Percentiles rank a stretch among this genome's conserved stretches.
These are phyloP conservation scores for Saccopteryx leptura DNA, from an alignment of 2,113 vertebrate genomes.

Conservation along the genomic window DNA sequence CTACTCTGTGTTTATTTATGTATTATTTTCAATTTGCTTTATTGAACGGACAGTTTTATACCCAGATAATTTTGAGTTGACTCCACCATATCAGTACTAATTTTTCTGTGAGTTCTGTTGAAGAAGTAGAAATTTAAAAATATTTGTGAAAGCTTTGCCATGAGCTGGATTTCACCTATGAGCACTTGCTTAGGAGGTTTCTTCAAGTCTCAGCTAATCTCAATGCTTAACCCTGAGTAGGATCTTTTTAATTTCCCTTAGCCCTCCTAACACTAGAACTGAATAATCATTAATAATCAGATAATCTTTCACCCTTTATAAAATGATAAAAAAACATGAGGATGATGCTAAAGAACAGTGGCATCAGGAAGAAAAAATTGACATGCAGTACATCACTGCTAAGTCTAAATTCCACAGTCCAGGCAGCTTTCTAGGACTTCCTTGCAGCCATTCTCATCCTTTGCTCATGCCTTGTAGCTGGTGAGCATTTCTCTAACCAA, in stretches of 20 bases:
- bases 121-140: not conserved
- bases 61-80: not conserved
- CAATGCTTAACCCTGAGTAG: not conserved
- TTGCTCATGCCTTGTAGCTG: not conserved
- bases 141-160: not conserved
- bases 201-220: not conserved
- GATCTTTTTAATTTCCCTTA: not conserved
- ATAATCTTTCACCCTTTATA: not conserved
- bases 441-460: accelerated
- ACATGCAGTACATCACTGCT: not conserved
- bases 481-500: not conserved
- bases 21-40: not conserved
- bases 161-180: not conserved
- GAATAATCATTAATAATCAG: not conserved
- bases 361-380: not conserved
- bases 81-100: not conserved
- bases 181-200: not conserved
- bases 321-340: not conserved
- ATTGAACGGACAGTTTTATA: not conserved
- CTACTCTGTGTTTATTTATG: not conserved
- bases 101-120: not conserved
- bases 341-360: not conserved
- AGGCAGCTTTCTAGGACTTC: not conserved
- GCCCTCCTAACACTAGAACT: not conserved
- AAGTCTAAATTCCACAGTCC: not conserved